A percentile compares a stretch with the other conserved stretches of the same genome.
Conservation (phyloP, 2,113 vertebrate genomes). For the Verasper variegatus region DNA sequence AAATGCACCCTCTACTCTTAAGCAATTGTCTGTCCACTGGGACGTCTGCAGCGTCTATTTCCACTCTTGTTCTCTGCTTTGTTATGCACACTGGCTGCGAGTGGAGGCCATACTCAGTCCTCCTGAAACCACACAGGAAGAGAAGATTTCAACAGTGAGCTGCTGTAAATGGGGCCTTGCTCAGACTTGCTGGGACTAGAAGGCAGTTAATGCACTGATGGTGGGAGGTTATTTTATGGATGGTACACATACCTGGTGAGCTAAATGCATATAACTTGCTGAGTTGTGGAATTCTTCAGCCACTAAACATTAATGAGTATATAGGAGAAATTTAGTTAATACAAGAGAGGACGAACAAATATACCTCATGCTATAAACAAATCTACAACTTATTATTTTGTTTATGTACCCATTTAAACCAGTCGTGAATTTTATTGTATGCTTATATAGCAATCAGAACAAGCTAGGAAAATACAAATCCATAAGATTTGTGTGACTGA, state of each 20-base stretch:
- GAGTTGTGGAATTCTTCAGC: background rate
- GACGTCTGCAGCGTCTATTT: conserved; percentile 38
- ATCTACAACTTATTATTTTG: background rate
- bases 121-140: conserved; percentile 51
- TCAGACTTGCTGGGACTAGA: conserved; percentile 35
- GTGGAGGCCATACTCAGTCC: conserved; percentile 25
- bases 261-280: background rate
- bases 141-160: conserved; percentile 33
- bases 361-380: background rate
- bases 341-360: background rate
- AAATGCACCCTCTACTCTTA: conserved; percentile 38
- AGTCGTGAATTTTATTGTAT: too few species aligned
- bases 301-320: background rate
- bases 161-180: conserved; percentile 27
- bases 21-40: conserved; percentile 43
- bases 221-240: conserved; percentile 6
- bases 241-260: background rate
- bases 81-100: conserved; percentile 16
- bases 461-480: too few species aligned
- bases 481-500: too few species aligned
- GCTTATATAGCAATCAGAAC: too few species aligned
- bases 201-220: conserved; percentile 6
- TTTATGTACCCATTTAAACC: background rate
- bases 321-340: background rate
- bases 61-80: conserved; percentile 5